Evolutionary conservation across 2,888 invertebrate genomes (phyloP).

Genomic region (Leuctra nigra): DNA sequence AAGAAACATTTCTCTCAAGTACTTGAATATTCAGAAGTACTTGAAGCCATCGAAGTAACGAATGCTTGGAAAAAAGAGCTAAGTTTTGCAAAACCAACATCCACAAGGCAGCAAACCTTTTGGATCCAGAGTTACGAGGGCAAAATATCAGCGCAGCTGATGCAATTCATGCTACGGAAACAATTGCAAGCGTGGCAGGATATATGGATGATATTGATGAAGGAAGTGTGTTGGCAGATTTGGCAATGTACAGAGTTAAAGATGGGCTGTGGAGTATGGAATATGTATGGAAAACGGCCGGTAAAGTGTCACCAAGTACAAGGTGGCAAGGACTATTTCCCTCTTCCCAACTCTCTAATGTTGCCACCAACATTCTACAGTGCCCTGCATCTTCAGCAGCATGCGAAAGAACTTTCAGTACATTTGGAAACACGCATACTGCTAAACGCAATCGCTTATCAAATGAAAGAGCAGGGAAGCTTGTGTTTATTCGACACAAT

Average conservation of each 20-base stretch:
- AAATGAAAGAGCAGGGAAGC: slow-evolving; percentile 30
- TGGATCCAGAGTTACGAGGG: slow-evolving; percentile 31
- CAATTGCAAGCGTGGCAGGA: slow-evolving; percentile 2
- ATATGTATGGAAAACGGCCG: neutral
- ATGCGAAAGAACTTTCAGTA: slow-evolving; percentile 33
- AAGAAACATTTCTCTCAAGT: slow-evolving; percentile 29
- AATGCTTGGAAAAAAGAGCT: slow-evolving; percentile 28
- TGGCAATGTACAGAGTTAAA: neutral
- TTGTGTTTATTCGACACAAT: slow-evolving; percentile 29
- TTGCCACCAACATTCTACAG: slow-evolving; percentile 30
- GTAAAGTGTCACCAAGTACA: neutral
- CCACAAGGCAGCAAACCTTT: slow-evolving; percentile 32
- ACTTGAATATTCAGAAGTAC: slow-evolving; percentile 21
- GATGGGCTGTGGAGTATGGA: slow-evolving; percentile 1
- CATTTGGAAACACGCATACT: slow-evolving; percentile 32
- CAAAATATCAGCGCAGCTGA: slow-evolving; percentile 2
- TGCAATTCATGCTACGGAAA: slow-evolving; percentile 6
- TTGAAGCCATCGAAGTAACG: neutral
- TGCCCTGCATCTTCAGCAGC: slow-evolving; percentile 31
- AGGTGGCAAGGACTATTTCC: slow-evolving; percentile 31
- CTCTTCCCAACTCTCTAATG: slow-evolving; percentile 29
- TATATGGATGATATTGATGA: neutral
- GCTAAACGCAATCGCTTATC: slow-evolving; percentile 32
- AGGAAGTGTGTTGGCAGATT: neutral
- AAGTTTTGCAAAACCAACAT: slow-evolving; percentile 28